Conservation (phyloP, 1,140 invertebrate species). For the Neotoxoptera formosana region DNA sequence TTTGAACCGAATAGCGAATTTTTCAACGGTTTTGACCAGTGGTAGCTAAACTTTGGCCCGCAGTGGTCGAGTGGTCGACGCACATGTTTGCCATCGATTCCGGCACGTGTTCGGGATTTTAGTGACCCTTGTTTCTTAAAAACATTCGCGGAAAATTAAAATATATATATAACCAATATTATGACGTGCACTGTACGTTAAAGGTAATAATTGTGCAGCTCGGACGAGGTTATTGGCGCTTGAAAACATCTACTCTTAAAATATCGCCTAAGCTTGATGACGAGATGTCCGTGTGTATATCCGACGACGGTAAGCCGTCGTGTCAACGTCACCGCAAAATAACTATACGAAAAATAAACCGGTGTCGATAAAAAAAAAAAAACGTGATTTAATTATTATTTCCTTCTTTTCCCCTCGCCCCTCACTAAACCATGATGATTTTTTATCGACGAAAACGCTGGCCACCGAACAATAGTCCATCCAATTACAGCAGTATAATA, state of each 20-base stretch:
- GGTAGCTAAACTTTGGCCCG: no score
- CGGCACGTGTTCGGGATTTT: background rate
- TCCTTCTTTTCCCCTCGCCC: background rate
- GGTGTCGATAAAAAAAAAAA: background rate
- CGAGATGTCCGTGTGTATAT: no score
- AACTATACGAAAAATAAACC: background rate
- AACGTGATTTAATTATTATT: background rate
- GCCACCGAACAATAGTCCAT: background rate
- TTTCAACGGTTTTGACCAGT: no score
- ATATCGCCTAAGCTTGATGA: no score
- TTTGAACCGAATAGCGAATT: no score
- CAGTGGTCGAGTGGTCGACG: no score
- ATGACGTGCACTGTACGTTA: background rate
- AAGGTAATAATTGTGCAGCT: background rate
- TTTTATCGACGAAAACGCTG: background rate
- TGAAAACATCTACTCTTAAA: no score
- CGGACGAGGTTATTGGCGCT: no score
- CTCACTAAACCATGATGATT: background rate
- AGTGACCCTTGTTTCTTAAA: background rate
- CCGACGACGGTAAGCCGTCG: no score
- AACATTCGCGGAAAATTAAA: background rate
- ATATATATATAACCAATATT: background rate
- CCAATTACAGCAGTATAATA: background rate
- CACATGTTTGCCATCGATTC: background rate
- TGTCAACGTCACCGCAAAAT: background rate